Percentiles rank a stretch among this genome's conserved stretches.
phyloP scores from a whole-genome alignment of 35 echinoderm and acorn worm genomes.

The Lytechinus variegatus region DNA sequence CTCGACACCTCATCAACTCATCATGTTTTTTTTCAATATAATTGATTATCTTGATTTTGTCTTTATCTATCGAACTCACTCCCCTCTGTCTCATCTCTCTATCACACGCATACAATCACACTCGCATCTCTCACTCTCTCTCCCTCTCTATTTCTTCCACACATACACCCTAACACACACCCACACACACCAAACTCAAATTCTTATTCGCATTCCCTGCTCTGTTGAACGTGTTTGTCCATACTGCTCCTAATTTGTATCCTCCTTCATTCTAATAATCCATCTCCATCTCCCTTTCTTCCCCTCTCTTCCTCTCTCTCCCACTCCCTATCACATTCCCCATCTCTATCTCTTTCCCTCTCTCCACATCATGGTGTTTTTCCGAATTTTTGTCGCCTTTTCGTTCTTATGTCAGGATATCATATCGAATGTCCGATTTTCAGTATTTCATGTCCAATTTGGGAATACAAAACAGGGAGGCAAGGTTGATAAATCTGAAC shows the following conservation, averaged over 20 bases:
- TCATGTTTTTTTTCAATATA: too few species aligned
- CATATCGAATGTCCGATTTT: conserved; percentile 30
- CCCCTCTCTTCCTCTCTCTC: background rate
- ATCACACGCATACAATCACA: background rate
- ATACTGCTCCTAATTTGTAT: too few species aligned
- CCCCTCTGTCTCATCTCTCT: background rate
- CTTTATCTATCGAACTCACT: too few species aligned
- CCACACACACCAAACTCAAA: too few species aligned
- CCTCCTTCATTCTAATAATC: background rate
- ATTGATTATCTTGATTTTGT: too few species aligned
- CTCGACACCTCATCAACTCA: too few species aligned
- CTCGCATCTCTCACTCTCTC: background rate
- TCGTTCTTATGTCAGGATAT: background rate
- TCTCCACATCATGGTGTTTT: background rate
- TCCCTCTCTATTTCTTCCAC: background rate
- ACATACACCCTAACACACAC: background rate
- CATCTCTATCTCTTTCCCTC: background rate
- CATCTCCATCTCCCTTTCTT: background rate
- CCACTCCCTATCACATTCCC: background rate
- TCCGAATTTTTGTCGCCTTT: background rate
- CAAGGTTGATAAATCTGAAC: background rate
- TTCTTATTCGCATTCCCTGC: too few species aligned
- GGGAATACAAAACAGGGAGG: conserved; percentile 30
- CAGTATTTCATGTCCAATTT: background rate
- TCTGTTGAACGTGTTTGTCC: too few species aligned